These are phyloP conservation scores for Drosophila cognata DNA, from an alignment of 2,888 invertebrate species.

Conservation along the genomic window DNA sequence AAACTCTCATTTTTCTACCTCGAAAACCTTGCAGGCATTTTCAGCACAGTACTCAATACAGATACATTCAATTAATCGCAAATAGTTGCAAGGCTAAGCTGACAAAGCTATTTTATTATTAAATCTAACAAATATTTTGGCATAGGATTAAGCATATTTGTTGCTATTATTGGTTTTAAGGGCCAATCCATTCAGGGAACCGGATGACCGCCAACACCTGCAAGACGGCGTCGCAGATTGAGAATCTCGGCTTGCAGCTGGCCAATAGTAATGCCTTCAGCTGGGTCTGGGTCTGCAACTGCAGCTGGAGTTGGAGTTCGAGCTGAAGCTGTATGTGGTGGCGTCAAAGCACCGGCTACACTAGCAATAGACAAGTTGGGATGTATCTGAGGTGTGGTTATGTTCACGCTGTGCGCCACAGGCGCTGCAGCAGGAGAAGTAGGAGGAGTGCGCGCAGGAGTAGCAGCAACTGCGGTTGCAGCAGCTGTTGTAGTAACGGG, in stretches of 20 bases:
- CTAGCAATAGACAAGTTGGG: slow-evolving; percentile 66
- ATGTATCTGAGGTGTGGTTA: slow-evolving; percentile 65
- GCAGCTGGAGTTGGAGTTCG: background rate
- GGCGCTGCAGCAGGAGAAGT: background rate
- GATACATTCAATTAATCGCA: background rate
- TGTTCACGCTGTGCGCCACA: slow-evolving; percentile 6
- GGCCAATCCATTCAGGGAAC: background rate
- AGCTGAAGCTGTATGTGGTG: background rate
- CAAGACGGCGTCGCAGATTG: slow-evolving; percentile 77
- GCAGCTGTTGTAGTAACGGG: background rate
- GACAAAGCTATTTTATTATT: background rate
- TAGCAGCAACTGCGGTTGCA: background rate
- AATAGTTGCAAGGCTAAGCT: background rate
- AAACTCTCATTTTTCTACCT: background rate
- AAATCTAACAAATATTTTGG: slow-evolving; percentile 4
- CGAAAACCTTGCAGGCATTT: background rate
- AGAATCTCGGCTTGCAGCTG: slow-evolving; percentile 77
- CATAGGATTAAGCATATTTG: slow-evolving; percentile 10
- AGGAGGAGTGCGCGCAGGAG: background rate
- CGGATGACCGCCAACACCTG: slow-evolving; percentile 56
- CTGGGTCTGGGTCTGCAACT: background rate
- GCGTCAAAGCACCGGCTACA: slow-evolving; percentile 53
- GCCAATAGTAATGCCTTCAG: slow-evolving; percentile 37
- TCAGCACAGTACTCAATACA: background rate
- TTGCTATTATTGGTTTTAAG: background rate